A percentile compares a stretch with the other conserved stretches of the same genome.
Conservation (phyloP, 2,113 vertebrate genomes). For the Engystomops pustulosus region DNA sequence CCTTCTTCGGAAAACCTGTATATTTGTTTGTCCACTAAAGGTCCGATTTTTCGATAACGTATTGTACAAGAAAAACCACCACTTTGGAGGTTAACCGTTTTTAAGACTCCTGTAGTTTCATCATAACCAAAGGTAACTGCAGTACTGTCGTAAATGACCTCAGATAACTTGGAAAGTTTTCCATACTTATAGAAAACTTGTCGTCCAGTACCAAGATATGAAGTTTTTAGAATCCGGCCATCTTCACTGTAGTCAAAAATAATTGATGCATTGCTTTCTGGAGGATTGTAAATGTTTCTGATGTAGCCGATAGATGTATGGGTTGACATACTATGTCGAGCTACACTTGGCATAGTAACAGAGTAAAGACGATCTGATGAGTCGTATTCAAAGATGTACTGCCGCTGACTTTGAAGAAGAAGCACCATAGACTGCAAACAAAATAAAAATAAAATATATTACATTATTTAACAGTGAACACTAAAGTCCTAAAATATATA, state of each 20-base stretch:
- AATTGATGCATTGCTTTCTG: constrained; percentile 94
- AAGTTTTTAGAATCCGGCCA: constrained; percentile 86
- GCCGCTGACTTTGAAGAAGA: constrained; percentile 94
- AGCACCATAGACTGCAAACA: constrained; percentile 91
- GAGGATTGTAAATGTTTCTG: constrained; percentile 94
- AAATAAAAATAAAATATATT: constrained; percentile 32
- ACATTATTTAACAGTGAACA: constrained; percentile 19
- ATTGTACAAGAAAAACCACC: constrained; percentile 97
- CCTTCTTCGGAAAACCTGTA: constrained; percentile 97
- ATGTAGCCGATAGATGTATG: constrained; percentile 96
- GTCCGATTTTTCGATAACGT: constrained; percentile 94
- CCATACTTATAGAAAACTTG: constrained; percentile 98
- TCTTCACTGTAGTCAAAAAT: constrained; percentile 97
- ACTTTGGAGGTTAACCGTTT: constrained; percentile 97
- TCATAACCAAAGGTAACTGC: constrained; percentile 95
- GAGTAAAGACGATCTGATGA: constrained; percentile 88
- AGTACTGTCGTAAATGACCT: constrained; percentile 95
- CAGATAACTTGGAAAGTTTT: constrained; percentile 92
- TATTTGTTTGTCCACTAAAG: constrained; percentile 96
- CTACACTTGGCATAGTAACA: constrained; percentile 97
- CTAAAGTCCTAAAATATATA: constrained; percentile 1
- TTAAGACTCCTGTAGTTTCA: constrained; percentile 93
- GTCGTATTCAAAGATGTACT: constrained; percentile 97
- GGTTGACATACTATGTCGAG: constrained; percentile 96
- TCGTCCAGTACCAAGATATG: constrained; percentile 90